Conservation (phyloP, 2,797 vertebrate genomes). For the Kryptolebias ocellatus region DNA sequence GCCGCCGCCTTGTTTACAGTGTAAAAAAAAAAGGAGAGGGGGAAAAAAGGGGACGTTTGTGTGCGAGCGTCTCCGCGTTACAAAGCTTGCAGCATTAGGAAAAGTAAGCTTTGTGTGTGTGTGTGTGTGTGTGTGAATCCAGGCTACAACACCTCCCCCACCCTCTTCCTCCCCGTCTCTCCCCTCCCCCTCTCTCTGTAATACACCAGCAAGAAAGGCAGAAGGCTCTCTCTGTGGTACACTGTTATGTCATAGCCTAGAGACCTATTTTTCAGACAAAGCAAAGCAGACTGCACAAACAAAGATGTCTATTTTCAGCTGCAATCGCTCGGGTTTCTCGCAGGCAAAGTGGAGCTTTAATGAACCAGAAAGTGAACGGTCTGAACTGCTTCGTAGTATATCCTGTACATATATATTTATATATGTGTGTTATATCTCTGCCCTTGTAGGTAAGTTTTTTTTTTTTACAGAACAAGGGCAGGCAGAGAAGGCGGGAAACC, state of each 20-base stretch:
- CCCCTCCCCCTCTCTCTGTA: conserved; percentile 35
- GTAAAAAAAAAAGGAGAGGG: conserved; percentile 46
- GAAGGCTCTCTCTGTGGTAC: conserved; percentile 64
- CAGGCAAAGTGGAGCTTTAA: neutral
- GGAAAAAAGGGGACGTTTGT: conserved; percentile 35
- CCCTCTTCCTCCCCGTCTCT: conserved; percentile 53
- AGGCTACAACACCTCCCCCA: conserved; percentile 70
- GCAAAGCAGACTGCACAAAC: conserved; percentile 25
- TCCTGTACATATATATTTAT: neutral
- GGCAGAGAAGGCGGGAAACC: conserved; percentile 63
- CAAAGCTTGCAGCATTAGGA: conserved; percentile 46
- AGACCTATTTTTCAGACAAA: conserved; percentile 71
- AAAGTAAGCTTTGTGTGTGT: conserved; percentile 63
- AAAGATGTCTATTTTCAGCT: conserved; percentile 34
- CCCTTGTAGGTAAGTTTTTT: conserved; percentile 64
- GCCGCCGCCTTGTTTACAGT: conserved; percentile 65
- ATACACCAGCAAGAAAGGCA: conserved; percentile 55
- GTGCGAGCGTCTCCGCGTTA: conserved; percentile 2
- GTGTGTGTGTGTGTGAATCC: conserved; percentile 46
- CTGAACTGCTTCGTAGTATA: neutral
- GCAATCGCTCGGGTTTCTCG: conserved; percentile 10
- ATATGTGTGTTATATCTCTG: conserved; percentile 39
- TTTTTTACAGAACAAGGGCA: conserved; percentile 41
- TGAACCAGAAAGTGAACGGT: neutral
- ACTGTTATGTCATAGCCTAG: conserved; percentile 77